Conservation (phyloP, 2,888 invertebrate genomes). For the Drosophila mimica region DNA sequence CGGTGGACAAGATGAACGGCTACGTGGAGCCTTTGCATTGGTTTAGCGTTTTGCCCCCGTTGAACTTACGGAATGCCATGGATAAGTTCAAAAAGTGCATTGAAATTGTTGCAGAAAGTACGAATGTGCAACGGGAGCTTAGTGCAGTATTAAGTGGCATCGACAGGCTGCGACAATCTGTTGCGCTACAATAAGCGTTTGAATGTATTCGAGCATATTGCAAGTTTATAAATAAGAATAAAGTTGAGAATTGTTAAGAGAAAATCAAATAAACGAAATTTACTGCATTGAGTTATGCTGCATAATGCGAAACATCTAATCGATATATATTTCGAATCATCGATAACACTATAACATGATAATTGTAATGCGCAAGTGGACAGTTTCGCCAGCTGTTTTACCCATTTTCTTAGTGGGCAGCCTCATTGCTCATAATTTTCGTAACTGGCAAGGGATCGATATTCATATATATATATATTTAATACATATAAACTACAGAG, state of each 20-base stretch:
- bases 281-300: neutral
- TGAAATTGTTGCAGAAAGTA: slow-evolving; percentile 88
- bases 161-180: slow-evolving; percentile 42
- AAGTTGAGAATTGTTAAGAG: slow-evolving; percentile 23
- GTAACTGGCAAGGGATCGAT: slow-evolving; percentile 50
- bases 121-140: slow-evolving; percentile 89
- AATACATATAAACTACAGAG: slow-evolving; percentile 32
- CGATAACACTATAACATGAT: slow-evolving; percentile 35
- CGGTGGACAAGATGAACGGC: slow-evolving; percentile 83
- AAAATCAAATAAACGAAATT: neutral
- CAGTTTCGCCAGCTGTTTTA: slow-evolving; percentile 45
- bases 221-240: slow-evolving; percentile 42
- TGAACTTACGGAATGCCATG: slow-evolving; percentile 91
- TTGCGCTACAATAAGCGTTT: slow-evolving; percentile 19
- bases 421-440: slow-evolving; percentile 52
- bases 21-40: slow-evolving; percentile 90
- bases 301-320: neutral
- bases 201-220: neutral
- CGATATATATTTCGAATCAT: slow-evolving; percentile 19
- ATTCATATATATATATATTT: slow-evolving; percentile 38
- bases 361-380: slow-evolving; percentile 35
- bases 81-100: slow-evolving; percentile 90
- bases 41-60: slow-evolving; percentile 95
- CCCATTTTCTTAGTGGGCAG: slow-evolving; percentile 39
- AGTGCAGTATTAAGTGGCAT: slow-evolving; percentile 65